Percentiles rank a stretch among this genome's conserved stretches.
Conservation (phyloP, 1,140 invertebrate species). For the Phortica variegata region DNA sequence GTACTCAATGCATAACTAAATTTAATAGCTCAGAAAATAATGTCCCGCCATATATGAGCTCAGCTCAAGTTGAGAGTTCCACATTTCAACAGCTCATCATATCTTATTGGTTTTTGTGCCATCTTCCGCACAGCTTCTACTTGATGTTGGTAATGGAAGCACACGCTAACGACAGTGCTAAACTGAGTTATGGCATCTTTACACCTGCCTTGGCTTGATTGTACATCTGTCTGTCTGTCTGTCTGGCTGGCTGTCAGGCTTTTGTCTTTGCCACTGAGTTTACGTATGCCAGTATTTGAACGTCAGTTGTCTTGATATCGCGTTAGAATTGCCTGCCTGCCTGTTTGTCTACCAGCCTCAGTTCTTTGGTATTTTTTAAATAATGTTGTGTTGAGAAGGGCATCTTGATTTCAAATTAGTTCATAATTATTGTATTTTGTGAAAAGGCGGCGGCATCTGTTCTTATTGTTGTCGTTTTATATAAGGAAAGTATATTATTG, state of each 20-base stretch:
- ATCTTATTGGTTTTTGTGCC: slow-evolving; percentile 12
- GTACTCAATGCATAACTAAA: too few species aligned
- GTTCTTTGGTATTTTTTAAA: slow-evolving; percentile 22
- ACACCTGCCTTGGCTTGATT: slow-evolving; percentile 31
- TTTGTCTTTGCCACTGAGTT: not conserved
- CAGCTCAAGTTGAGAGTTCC: too few species aligned
- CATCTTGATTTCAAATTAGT: slow-evolving; percentile 45
- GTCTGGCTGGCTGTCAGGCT: slow-evolving; percentile 15
- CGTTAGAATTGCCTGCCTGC: slow-evolving; percentile 10
- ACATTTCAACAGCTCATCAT: too few species aligned
- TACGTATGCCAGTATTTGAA: too few species aligned
- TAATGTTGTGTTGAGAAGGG: slow-evolving; percentile 43
- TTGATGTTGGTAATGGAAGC: slow-evolving; percentile 16
- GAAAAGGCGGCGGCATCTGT: too few species aligned
- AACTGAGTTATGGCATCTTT: slow-evolving; percentile 43
- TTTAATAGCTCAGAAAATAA: too few species aligned
- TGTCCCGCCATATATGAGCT: too few species aligned
- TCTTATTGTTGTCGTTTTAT: too few species aligned
- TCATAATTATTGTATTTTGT: slow-evolving; percentile 49
- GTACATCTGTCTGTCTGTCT: not conserved
- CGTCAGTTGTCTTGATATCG: slow-evolving; percentile 35
- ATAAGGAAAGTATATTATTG: too few species aligned
- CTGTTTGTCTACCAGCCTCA: not conserved
- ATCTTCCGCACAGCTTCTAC: slow-evolving; percentile 1
- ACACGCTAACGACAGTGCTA: slow-evolving; percentile 22